Conservation (phyloP, 2,888 invertebrate genomes). For the Drosophila acutilabella region DNA sequence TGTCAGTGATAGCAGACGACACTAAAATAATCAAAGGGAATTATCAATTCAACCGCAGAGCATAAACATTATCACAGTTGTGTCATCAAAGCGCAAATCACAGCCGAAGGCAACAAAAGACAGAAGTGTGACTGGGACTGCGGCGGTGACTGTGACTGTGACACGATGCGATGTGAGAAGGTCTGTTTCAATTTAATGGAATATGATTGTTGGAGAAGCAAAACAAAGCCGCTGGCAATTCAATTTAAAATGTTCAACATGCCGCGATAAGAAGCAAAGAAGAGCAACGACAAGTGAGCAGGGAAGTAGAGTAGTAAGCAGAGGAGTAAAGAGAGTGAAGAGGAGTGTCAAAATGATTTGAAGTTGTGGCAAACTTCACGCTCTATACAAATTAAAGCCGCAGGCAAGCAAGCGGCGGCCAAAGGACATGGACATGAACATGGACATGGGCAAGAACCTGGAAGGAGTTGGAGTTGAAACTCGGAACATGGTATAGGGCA, state of each 20-base stretch:
- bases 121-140: conserved; percentile 1
- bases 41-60: conserved; percentile 70
- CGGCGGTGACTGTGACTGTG: conserved; percentile 48
- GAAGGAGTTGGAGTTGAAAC: conserved; percentile 4
- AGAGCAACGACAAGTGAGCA: conserved; percentile 17
- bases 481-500: conserved; percentile 30
- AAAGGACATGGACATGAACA: conserved; percentile 25
- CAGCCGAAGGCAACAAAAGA: conserved; percentile 54
- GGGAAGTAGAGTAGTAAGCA: conserved; percentile 4
- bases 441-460: conserved; percentile 15
- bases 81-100: conserved; percentile 70
- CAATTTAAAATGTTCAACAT: conserved; percentile 80
- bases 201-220: conserved; percentile 83
- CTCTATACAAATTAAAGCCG: conserved; percentile 76
- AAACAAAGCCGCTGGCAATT: conserved; percentile 84
- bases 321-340: conserved; percentile 28
- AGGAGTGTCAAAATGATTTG: conserved; percentile 57
- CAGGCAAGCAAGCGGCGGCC: conserved; percentile 51
- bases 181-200: conserved; percentile 78
- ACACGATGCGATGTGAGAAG: conserved; percentile 66
- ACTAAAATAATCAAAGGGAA: conserved; percentile 70
- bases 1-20: conserved; percentile 46
- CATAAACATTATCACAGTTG: conserved; percentile 70
- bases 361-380: conserved; percentile 79
- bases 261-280: conserved; percentile 50